Evolutionary conservation across 2,888 invertebrate genomes (phyloP).

Genomic region (Agelastica alni): DNA sequence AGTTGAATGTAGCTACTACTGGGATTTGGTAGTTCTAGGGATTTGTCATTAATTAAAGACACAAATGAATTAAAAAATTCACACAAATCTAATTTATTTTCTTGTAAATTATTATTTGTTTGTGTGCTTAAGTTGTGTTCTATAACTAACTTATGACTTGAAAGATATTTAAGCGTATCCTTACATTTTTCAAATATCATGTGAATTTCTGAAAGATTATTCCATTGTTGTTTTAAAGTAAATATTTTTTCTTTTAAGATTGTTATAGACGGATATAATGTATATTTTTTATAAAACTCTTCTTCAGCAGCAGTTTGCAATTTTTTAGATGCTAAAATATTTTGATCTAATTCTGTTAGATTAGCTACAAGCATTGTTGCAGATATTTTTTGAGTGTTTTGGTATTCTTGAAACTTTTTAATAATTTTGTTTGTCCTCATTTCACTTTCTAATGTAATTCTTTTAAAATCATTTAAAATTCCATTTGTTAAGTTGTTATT

Average conservation of each 20-base stretch:
- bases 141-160: constrained; percentile 28
- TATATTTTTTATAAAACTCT: constrained; percentile 32
- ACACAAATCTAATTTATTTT: constrained; percentile 33
- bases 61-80: constrained; percentile 34
- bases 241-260: constrained; percentile 36
- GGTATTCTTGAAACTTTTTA: constrained; percentile 34
- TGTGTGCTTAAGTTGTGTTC: constrained; percentile 28
- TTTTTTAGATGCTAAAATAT: constrained; percentile 29
- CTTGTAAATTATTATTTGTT: constrained; percentile 25
- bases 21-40: constrained; percentile 36
- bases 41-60: constrained; percentile 34
- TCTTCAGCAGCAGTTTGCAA: constrained; percentile 20
- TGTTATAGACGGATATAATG: constrained; percentile 27
- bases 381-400: constrained; percentile 34
- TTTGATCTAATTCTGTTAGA: constrained; percentile 32
- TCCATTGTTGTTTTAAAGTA: constrained; percentile 31
- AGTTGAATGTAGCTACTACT: constrained; percentile 22
- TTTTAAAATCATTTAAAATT: constrained; percentile 36
- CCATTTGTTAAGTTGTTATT: constrained; percentile 25
- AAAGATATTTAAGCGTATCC: constrained; percentile 37
- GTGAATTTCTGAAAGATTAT: constrained; percentile 31
- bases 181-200: constrained; percentile 37
- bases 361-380: constrained; percentile 27
- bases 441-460: constrained; percentile 34
- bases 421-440: constrained; percentile 27